These are phyloP conservation scores for Zeuzera pyrina DNA, from an alignment of 2,888 invertebrate species.

Conservation along the genomic window DNA sequence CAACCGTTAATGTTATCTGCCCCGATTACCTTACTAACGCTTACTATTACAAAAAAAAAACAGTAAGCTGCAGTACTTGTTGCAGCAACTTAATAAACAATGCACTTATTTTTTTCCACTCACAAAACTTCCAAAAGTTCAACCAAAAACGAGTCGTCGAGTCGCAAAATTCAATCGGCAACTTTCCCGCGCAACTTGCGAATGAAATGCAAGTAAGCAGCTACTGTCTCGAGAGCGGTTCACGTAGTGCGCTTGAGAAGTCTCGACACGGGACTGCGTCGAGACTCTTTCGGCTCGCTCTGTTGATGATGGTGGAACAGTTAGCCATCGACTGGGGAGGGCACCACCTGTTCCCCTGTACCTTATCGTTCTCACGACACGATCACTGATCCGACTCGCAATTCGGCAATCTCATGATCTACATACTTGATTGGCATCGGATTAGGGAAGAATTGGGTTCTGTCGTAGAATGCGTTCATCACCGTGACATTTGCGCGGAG, in stretches of 20 bases:
- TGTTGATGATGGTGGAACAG: conserved; percentile 57
- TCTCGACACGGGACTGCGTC: conserved; percentile 54
- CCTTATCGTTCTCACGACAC: conserved; percentile 67
- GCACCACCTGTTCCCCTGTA: conserved; percentile 56
- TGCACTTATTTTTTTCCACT: conserved; percentile 23
- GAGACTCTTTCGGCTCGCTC: conserved; percentile 41
- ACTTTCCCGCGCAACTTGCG: conserved; percentile 19
- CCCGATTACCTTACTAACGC: conserved; percentile 66
- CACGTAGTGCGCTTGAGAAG: conserved; percentile 51
- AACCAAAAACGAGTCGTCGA: conserved; percentile 7
- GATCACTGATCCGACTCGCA: conserved; percentile 38
- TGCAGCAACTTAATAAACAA: conserved; percentile 15
- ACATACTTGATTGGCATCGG: conserved; percentile 66
- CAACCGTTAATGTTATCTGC: conserved; percentile 71
- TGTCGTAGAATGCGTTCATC: conserved; percentile 29
- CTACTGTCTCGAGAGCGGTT: conserved; percentile 10
- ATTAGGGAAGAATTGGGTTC: conserved; percentile 45
- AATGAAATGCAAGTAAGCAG: conserved; percentile 8
- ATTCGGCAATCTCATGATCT: conserved; percentile 63
- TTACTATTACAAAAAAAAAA: conserved; percentile 46
- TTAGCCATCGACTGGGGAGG: conserved; percentile 56
- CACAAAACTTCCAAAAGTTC: conserved; percentile 14
- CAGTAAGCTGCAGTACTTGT: conserved; percentile 16
- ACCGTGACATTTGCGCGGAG: conserved; percentile 59
- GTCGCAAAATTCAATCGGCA: conserved; percentile 5